Evolutionary conservation across 2,888 invertebrate species (phyloP).

Genomic region (Cremastobaeus sp.): DNA sequence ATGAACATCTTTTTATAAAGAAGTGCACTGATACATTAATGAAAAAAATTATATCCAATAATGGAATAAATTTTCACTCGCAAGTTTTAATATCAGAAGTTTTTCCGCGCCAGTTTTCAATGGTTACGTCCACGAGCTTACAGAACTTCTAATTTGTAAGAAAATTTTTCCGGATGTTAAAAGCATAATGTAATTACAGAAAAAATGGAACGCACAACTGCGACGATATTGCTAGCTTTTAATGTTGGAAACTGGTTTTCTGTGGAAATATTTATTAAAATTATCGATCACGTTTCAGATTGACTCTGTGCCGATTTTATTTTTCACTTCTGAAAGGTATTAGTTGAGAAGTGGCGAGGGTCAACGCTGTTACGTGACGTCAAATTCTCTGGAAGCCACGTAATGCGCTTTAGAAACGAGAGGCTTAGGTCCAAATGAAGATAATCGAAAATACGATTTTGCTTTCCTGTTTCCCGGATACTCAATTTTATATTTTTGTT

Average conservation of each 20-base stretch:
- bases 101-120: too few species aligned
- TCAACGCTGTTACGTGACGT: conserved; percentile 42
- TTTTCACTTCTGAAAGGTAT: conserved; percentile 42
- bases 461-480: neutral
- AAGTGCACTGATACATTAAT: too few species aligned
- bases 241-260: conserved; percentile 23
- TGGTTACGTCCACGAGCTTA: too few species aligned
- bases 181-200: conserved; percentile 33
- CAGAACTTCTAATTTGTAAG: neutral
- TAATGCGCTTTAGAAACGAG: conserved; percentile 14
- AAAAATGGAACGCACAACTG: neutral
- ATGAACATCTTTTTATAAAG: too few species aligned
- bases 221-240: conserved; percentile 21
- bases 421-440: conserved; percentile 7
- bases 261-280: conserved; percentile 38
- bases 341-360: conserved; percentile 17
- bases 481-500: conserved; percentile 5
- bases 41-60: too few species aligned
- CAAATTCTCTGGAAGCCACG: conserved; percentile 24
- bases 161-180: conserved; percentile 24
- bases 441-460: conserved; percentile 26
- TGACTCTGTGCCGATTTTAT: conserved; percentile 39
- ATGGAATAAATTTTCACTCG: too few species aligned
- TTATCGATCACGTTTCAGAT: conserved; percentile 37
- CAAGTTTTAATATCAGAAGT: too few species aligned